Conservation (phyloP, 2,113 vertebrate genomes). For the Cisticola juncidis region DNA sequence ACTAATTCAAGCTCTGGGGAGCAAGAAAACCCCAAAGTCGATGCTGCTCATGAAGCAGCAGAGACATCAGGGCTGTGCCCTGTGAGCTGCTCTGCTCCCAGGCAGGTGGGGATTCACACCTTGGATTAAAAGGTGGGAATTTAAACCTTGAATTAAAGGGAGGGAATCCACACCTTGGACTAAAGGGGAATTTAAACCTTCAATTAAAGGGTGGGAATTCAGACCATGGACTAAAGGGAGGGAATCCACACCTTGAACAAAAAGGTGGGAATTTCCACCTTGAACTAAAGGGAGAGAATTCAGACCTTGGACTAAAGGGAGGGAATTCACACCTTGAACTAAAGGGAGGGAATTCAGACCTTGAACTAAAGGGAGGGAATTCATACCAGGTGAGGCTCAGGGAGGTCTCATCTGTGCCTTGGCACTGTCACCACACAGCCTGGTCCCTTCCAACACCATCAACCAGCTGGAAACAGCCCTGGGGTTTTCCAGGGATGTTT, state of each 20-base stretch:
- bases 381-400: neutral
- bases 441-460: neutral
- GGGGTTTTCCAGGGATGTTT: neutral
- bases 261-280: neutral
- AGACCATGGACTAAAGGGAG: neutral
- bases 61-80: neutral
- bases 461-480: neutral
- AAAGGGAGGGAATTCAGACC: no score
- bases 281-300: neutral
- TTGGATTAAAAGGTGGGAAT: neutral
- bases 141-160: neutral
- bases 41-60: neutral
- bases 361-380: neutral
- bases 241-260: neutral
- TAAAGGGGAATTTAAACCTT: neutral
- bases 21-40: neutral
- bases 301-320: neutral
- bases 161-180: neutral
- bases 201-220: neutral
- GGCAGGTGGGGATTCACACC: neutral
- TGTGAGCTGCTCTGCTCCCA: neutral
- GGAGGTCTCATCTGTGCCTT: neutral
- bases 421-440: fast-evolving
- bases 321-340: neutral
- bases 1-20: neutral